phyloP scores from a whole-genome alignment of 2,888 invertebrate genomes.

The Metellina segmentata region DNA sequence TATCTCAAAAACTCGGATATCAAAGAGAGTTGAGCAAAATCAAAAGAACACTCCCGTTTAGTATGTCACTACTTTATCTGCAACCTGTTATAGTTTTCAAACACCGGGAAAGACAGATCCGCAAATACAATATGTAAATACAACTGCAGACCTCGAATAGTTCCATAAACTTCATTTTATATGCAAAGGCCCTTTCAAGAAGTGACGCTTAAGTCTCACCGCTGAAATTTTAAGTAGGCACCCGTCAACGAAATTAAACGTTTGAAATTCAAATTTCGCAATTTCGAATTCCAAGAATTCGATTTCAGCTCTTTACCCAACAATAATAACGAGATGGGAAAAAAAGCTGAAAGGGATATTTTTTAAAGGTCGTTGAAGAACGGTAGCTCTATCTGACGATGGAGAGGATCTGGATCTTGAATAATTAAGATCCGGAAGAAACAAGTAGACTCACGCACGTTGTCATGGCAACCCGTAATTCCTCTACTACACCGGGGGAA shows the following conservation, averaged over 20 bases:
- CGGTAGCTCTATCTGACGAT: slow-evolving; percentile 11
- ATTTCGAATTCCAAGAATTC: slow-evolving; percentile 49
- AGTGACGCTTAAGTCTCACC: background rate
- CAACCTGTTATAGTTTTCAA: background rate
- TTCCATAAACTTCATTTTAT: background rate
- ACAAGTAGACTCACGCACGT: slow-evolving; percentile 54
- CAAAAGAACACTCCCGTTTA: no score
- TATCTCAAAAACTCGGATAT: no score
- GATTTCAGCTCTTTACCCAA: slow-evolving; percentile 11
- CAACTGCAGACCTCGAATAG: background rate
- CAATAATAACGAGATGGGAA: slow-evolving; percentile 24
- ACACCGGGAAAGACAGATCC: background rate
- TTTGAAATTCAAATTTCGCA: slow-evolving; percentile 66
- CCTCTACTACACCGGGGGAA: slow-evolving; percentile 29
- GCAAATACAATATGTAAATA: background rate
- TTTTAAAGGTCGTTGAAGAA: background rate
- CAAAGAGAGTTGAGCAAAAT: no score
- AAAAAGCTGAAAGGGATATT: slow-evolving; percentile 10
- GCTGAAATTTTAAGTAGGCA: slow-evolving; percentile 34
- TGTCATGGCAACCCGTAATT: slow-evolving; percentile 50
- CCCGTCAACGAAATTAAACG: slow-evolving; percentile 43
- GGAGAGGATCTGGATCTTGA: slow-evolving; percentile 28
- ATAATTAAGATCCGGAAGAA: slow-evolving; percentile 66
- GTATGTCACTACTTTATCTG: no score
- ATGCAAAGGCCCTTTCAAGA: background rate